Evolutionary conservation across 2,797 vertebrate species (phyloP), one percentile per base, ranked within the genome.

Genomic region (Champsocephalus esox): DNA sequence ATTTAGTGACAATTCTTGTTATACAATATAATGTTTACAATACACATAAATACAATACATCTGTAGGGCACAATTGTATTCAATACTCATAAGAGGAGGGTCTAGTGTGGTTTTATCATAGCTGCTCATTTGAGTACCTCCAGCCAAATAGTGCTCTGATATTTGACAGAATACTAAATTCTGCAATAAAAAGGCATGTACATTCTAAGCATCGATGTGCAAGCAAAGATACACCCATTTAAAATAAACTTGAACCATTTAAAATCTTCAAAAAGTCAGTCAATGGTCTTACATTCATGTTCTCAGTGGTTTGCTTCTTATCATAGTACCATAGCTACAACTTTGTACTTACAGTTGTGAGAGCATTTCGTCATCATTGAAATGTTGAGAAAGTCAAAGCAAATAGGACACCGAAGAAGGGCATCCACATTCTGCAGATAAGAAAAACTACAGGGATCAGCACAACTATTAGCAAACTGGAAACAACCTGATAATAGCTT

Each of bases 341-440:
- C 4, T 49, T 50, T 9, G 24, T 70, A 98, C 97, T 96, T 92
- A 98, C 97, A 98, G 87, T 97, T 98, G 85, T 98, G 97, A 12
- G 97, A 98, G 77, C 97, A 98, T 82, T 95, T 96, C 13, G 97
- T 96, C 91, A 98, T 97, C 97, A 98, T 95, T 11, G 97, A 90
- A 73, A 96, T 97, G 83, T 93, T 95, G 88, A 97, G 93, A 84
- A 95, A 97, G 28, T 98, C 97, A 51, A 97, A 98, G 90, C 97
- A 98, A 77, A 98, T 96, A 2, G 97, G 97, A 90, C 97, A 98
- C 1, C 95, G 95, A 17, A 98, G 90, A 84, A 98, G 86, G 17
- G 94, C 70, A 48, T 98, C 97, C 5, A 98, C 16, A 69, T 88
- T 87, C 97, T 98, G 93, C 19, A 79, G 55, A 92, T 5, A 17